Conservation (phyloP, 2,113 vertebrate genomes). For the Strix aluco region DNA sequence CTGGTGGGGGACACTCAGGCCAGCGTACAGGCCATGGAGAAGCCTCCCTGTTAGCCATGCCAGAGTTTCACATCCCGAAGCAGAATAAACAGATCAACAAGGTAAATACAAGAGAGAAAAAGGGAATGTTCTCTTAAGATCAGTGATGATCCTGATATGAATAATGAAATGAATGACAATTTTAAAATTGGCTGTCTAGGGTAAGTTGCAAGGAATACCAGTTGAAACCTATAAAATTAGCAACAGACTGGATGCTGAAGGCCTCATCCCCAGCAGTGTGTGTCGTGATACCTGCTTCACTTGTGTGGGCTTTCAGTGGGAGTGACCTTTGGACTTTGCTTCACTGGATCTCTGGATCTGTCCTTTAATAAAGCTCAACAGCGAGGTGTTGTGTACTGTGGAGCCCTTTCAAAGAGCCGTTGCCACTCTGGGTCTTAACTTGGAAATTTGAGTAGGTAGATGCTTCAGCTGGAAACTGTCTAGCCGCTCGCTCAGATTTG, state of each 20-base stretch:
- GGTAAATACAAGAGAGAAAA: neutral
- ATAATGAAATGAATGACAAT: neutral
- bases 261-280: neutral
- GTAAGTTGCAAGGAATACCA: neutral
- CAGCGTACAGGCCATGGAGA: neutral
- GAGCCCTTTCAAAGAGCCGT: neutral
- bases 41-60: neutral
- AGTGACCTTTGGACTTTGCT: neutral
- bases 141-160: neutral
- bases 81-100: neutral
- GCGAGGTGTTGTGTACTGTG: accelerated
- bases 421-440: neutral
- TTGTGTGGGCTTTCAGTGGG: neutral
- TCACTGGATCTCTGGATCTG: neutral
- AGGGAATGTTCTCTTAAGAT: neutral
- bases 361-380: neutral
- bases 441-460: neutral
- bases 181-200: neutral
- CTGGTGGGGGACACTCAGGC: neutral
- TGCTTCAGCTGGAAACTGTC: neutral
- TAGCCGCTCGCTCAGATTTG: neutral
- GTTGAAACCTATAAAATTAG: neutral
- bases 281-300: neutral
- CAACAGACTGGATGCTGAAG: neutral
- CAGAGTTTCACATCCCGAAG: neutral